A percentile compares a stretch with the other conserved stretches of the same genome.
Conservation (phyloP, 2,888 invertebrate genomes). For the Tetheella fluctuosa region DNA sequence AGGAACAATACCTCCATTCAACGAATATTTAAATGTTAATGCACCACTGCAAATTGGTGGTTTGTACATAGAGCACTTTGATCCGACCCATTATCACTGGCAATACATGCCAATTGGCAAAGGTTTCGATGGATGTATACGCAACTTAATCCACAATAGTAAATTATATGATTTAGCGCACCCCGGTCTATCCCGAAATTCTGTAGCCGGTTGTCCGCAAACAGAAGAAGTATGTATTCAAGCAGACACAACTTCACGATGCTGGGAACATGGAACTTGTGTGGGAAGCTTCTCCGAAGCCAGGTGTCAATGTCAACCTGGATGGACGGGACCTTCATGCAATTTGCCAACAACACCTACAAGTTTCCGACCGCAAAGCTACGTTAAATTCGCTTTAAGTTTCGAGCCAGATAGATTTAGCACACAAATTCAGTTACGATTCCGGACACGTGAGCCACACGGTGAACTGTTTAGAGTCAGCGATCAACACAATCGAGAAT, state of each 20-base stretch:
- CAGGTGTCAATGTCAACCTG: constrained; percentile 96
- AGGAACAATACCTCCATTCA: constrained; percentile 96
- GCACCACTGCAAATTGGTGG: constrained; percentile 98
- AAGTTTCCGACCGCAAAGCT: constrained; percentile 96
- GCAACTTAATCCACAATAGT: constrained; percentile 97
- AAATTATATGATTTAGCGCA: constrained; percentile 97
- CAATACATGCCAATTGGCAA: constrained; percentile 95
- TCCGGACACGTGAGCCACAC: constrained; percentile 96
- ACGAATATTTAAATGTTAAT: constrained; percentile 97
- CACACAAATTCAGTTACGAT: constrained; percentile 96
- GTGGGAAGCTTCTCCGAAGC: constrained; percentile 95
- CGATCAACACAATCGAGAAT: constrained; percentile 97
- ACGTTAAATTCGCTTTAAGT: constrained; percentile 97
- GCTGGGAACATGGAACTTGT: constrained; percentile 97
- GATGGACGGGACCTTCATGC: constrained; percentile 96
- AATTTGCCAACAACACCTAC: constrained; percentile 94
- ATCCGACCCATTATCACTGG: constrained; percentile 95
- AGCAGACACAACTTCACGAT: constrained; percentile 92
- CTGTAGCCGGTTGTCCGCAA: constrained; percentile 95
- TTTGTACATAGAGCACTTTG: constrained; percentile 94
- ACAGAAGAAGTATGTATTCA: constrained; percentile 96
- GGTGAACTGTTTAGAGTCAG: constrained; percentile 97
- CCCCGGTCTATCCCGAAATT: constrained; percentile 94
- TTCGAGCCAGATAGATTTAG: constrained; percentile 97
- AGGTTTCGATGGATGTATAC: constrained; percentile 97